phyloP scores from a whole-genome alignment of 2,888 invertebrate species.

The Erynnis tages region DNA sequence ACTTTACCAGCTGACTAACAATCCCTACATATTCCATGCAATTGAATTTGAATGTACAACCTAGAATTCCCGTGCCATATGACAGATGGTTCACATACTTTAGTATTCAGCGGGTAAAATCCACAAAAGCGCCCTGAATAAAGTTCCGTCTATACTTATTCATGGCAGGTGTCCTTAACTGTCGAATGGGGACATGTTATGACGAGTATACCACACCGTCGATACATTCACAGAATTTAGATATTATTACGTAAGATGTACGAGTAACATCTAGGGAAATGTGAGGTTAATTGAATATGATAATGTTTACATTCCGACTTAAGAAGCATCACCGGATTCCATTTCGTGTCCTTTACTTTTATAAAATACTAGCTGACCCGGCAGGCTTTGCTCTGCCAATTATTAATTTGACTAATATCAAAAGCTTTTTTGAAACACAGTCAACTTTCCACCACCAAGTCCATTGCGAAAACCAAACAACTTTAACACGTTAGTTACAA shows the following conservation, averaged over 20 bases:
- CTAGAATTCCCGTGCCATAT: conserved; percentile 9
- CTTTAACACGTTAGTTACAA: too few species aligned
- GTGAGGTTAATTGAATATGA: conserved; percentile 9
- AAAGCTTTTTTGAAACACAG: too few species aligned
- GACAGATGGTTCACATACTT: conserved; percentile 17
- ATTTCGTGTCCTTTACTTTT: conserved; percentile 22
- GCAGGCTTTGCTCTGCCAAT: too few species aligned
- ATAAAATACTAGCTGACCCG: too few species aligned
- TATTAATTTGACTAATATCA: too few species aligned
- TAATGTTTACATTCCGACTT: conserved; percentile 22
- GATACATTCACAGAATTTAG: background rate
- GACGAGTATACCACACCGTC: background rate
- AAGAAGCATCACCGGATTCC: conserved; percentile 7
- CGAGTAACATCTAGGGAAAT: too few species aligned
- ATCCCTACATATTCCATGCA: conserved; percentile 4
- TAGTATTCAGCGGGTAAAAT: conserved; percentile 16
- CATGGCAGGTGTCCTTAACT: conserved; percentile 14
- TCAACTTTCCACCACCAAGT: too few species aligned
- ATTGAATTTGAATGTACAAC: conserved; percentile 3
- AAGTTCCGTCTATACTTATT: conserved; percentile 11
- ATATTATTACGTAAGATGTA: background rate
- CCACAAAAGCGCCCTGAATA: conserved; percentile 15
- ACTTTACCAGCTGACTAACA: background rate
- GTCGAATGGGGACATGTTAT: conserved; percentile 10
- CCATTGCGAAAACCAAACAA: too few species aligned